These are phyloP conservation scores for Campylomormyrus tamandua DNA, from an alignment of 2,113 vertebrate species.

Conservation along the genomic window DNA sequence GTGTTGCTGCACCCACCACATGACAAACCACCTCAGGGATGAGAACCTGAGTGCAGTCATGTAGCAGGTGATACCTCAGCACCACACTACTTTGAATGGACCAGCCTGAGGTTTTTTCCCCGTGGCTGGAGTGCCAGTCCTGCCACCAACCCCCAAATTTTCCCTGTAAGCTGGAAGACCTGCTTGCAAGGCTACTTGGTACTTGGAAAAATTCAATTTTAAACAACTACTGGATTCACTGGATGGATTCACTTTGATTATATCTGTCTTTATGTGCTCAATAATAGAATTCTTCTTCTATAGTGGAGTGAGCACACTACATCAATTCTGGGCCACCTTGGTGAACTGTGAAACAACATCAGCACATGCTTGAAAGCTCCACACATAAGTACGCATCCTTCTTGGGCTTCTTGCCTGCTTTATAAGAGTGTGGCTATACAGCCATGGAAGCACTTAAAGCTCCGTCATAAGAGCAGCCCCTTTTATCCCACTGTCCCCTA, in stretches of 20 bases:
- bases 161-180: no score
- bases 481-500: background rate
- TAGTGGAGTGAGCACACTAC: background rate
- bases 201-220: background rate
- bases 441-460: background rate
- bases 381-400: background rate
- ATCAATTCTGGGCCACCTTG: background rate
- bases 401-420: background rate
- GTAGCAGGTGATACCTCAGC: no score
- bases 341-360: background rate
- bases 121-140: no score
- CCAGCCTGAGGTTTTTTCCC: no score
- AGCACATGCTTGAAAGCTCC: background rate
- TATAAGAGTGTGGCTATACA: background rate
- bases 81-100: no score
- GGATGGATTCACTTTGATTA: background rate
- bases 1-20: no score
- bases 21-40: no score
- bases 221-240: background rate
- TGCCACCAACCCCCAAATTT: no score
- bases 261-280: background rate
- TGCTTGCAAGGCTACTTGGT: background rate
- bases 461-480: background rate
- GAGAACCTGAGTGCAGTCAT: no score
- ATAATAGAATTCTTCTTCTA: background rate